Evolutionary conservation across 53 echinoderm and acorn worm genomes (phyloP).

Genomic region (Echinometra lucunter): DNA sequence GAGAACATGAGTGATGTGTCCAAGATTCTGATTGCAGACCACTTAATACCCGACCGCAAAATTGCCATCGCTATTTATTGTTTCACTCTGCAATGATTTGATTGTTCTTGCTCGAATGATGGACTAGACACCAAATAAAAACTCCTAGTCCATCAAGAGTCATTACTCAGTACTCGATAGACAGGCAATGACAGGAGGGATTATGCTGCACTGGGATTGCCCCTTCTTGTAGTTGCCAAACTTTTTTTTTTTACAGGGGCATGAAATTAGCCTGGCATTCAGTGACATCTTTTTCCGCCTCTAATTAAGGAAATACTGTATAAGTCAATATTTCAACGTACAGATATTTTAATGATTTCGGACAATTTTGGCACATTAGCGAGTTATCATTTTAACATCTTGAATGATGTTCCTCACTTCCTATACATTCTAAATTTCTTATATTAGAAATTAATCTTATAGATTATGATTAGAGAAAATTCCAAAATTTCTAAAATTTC

Average conservation of each 20-base stretch:
- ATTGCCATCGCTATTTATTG: not conserved
- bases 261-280: not conserved
- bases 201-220: not conserved
- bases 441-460: too few species aligned
- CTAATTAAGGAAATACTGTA: not conserved
- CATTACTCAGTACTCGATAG: not conserved
- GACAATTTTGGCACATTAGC: too few species aligned
- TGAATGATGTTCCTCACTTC: too few species aligned
- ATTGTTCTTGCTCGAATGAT: not conserved
- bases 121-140: conserved; percentile 1
- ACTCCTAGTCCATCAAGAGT: not conserved
- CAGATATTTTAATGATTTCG: too few species aligned
- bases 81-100: not conserved
- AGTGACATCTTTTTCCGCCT: not conserved
- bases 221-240: not conserved
- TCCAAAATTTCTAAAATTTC: too few species aligned
- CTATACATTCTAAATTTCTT: too few species aligned
- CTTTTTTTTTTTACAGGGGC: not conserved
- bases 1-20: not conserved
- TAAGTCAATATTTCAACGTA: too few species aligned
- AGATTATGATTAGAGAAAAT: too few species aligned
- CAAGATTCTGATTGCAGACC: not conserved
- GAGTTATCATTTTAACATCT: too few species aligned
- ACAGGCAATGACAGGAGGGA: not conserved
- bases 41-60: not conserved